A percentile compares a stretch with the other conserved stretches of the same genome.
phyloP scores from a whole-genome alignment of 2,888 invertebrate species.

The Flexamia atlantica region DNA sequence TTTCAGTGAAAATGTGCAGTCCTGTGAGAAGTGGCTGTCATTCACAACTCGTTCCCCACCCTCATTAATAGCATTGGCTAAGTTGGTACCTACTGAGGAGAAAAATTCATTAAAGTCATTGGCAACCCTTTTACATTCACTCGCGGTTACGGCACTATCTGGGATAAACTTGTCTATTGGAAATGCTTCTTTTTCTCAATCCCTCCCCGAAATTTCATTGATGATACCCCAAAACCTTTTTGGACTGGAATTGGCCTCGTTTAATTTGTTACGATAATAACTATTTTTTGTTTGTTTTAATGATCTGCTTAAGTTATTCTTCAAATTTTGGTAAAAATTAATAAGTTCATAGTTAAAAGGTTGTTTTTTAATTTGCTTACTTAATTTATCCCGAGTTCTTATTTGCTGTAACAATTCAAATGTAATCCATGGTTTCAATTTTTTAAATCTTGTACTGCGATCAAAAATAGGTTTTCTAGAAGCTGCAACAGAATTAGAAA shows the following conservation, averaged over 20 bases:
- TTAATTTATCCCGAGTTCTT: conserved; percentile 27
- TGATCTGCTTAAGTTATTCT: conserved; percentile 22
- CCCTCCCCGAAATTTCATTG: conserved; percentile 37
- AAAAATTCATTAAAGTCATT: conserved; percentile 52
- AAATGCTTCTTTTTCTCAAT: conserved; percentile 24
- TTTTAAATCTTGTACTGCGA: not conserved
- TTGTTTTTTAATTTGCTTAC: conserved; percentile 43
- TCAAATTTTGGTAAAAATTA: not conserved
- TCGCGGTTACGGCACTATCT: not conserved
- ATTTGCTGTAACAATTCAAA: conserved; percentile 24
- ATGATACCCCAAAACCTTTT: conserved; percentile 45
- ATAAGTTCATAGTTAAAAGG: conserved; percentile 39
- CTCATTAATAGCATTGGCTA: conserved; percentile 23
- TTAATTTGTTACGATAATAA: conserved; percentile 37
- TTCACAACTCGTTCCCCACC: conserved; percentile 32
- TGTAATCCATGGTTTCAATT: conserved; percentile 49
- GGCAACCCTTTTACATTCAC: not conserved
- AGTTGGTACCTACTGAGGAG: conserved; percentile 13
- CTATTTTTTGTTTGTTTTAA: conserved; percentile 39
- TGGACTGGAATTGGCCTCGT: conserved; percentile 3
- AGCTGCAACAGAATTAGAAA: not conserved
- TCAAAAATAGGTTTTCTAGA: not conserved
- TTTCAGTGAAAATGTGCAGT: conserved; percentile 23
- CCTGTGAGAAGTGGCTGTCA: conserved; percentile 23
- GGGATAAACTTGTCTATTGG: conserved; percentile 43